A percentile compares a stretch with the other conserved stretches of the same genome.
Conservation (phyloP, 2,888 invertebrate species). For the Rapana venosa region DNA sequence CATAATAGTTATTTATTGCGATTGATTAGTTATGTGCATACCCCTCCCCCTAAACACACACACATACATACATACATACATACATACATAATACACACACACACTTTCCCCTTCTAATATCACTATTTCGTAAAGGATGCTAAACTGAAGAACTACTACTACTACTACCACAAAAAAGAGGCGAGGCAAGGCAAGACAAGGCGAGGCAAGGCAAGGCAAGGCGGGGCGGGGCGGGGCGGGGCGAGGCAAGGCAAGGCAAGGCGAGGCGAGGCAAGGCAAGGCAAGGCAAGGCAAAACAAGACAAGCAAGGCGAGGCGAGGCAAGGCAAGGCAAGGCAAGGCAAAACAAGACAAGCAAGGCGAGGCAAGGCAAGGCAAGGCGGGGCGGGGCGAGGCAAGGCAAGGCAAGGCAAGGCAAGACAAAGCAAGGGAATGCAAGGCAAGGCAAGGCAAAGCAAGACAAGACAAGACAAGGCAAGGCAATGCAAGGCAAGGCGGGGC, state of each 20-base stretch:
- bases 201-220: background rate
- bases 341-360: background rate
- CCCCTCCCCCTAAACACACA: too few species aligned
- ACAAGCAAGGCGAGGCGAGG: too few species aligned
- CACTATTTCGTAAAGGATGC: too few species aligned
- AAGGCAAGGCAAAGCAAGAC: conserved; percentile 21
- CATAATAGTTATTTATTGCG: too few species aligned
- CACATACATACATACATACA: too few species aligned
- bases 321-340: conserved; percentile 6
- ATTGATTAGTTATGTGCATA: too few species aligned
- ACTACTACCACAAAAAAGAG: too few species aligned
- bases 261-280: background rate
- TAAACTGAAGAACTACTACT: too few species aligned
- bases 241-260: background rate
- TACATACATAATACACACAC: too few species aligned
- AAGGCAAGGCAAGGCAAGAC: conserved; percentile 35
- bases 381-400: conserved; percentile 11
- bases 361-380: background rate
- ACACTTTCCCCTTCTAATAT: too few species aligned
- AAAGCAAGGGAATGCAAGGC: conserved; percentile 20
- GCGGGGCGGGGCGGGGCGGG: background rate
- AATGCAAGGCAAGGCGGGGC: background rate
- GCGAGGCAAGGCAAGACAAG: background rate
- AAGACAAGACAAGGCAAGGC: conserved; percentile 22
- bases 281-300: background rate